Conservation (phyloP, 2,888 invertebrate species). For the Drosophila percnosoma region DNA sequence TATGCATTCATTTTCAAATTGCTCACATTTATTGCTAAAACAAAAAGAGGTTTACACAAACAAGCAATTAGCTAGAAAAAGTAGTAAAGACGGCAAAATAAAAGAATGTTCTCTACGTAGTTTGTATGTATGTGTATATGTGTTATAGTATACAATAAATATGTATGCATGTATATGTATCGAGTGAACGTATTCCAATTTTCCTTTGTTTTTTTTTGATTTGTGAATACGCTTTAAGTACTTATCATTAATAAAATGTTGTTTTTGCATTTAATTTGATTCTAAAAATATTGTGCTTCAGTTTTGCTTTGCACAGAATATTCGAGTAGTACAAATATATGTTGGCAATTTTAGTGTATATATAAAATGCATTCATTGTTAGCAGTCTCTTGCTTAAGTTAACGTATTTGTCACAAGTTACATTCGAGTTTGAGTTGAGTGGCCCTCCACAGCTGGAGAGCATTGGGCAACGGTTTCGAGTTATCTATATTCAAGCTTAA, state of each 20-base stretch:
- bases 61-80: conserved; percentile 75
- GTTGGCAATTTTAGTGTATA: conserved; percentile 58
- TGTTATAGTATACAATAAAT: conserved; percentile 30
- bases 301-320: conserved; percentile 59
- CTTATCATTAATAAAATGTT: conserved; percentile 56
- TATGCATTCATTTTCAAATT: conserved; percentile 38
- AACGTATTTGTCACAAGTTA: conserved; percentile 75
- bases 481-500: conserved; percentile 28
- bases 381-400: conserved; percentile 71
- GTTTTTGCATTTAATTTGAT: conserved; percentile 17
- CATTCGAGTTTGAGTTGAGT: conserved; percentile 62
- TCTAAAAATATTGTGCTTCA: conserved; percentile 54
- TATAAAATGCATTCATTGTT: conserved; percentile 66
- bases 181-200: background rate
- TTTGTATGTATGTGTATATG: conserved; percentile 33
- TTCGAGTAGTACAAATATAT: conserved; percentile 38
- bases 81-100: conserved; percentile 37
- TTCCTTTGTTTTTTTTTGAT: background rate
- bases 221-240: conserved; percentile 28
- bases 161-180: conserved; percentile 29
- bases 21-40: conserved; percentile 35
- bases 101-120: conserved; percentile 54
- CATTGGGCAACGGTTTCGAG: conserved; percentile 35
- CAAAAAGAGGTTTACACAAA: conserved; percentile 23
- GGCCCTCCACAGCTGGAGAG: conserved; percentile 6